These are phyloP conservation scores for Dolichotis patagonum DNA, from an alignment of 2,113 vertebrate genomes.

Conservation along the genomic window DNA sequence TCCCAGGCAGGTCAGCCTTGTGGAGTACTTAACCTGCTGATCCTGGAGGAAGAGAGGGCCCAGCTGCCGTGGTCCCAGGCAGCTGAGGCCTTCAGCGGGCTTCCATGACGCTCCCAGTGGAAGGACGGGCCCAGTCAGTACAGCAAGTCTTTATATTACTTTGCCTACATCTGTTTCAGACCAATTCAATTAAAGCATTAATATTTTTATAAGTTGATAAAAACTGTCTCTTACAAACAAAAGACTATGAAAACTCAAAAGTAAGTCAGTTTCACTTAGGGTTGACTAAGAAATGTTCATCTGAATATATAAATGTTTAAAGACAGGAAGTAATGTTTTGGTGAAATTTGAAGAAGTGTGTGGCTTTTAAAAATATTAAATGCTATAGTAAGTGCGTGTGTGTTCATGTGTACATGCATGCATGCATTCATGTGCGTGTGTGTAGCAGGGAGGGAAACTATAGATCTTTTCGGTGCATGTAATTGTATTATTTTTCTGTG, in stretches of 20 bases:
- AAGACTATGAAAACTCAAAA: background rate
- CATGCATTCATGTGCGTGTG: background rate
- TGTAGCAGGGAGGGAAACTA: background rate
- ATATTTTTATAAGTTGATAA: slow-evolving; percentile 46
- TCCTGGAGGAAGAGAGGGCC: no score
- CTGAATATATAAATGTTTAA: slow-evolving; percentile 1
- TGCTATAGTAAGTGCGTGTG: background rate
- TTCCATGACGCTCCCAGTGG: no score
- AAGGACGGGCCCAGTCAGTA: no score
- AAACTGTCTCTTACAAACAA: slow-evolving; percentile 29
- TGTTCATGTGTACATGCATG: background rate
- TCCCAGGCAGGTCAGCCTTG: no score
- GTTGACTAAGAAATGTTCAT: background rate
- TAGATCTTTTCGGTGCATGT: background rate
- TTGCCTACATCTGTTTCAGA: background rate
- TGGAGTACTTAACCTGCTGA: no score
- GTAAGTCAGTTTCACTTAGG: slow-evolving; percentile 26
- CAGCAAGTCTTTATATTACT: background rate
- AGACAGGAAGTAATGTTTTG: slow-evolving; percentile 43
- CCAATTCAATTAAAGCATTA: background rate
- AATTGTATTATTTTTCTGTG: background rate
- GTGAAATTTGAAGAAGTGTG: background rate
- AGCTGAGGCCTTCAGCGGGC: no score
- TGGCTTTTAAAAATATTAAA: slow-evolving; percentile 29
- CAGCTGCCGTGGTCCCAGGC: no score